Evolutionary conservation across 2,113 vertebrate genomes (phyloP).

Genomic region (Gopherus evgoodei): DNA sequence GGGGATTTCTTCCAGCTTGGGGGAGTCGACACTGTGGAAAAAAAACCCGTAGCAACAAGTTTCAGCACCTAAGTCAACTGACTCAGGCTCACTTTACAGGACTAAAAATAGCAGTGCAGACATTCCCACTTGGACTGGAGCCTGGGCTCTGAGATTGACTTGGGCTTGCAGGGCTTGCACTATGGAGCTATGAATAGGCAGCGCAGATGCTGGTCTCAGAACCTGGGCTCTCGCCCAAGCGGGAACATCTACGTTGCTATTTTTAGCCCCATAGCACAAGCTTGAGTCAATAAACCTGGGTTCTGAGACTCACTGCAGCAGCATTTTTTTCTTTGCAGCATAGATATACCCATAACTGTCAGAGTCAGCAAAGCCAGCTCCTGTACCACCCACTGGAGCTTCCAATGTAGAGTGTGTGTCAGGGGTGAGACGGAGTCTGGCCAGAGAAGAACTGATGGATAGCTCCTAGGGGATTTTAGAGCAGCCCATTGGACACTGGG

Average conservation of each 20-base stretch:
- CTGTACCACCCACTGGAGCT: neutral
- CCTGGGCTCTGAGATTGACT: no score
- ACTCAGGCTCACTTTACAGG: no score
- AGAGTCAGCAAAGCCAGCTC: neutral
- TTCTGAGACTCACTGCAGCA: neutral
- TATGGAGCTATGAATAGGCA: no score
- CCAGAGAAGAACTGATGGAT: neutral
- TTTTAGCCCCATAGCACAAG: neutral
- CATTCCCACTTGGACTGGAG: no score
- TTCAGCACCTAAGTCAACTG: no score
- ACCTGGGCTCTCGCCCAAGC: neutral
- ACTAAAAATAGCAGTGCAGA: no score
- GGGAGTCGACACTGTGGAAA: neutral
- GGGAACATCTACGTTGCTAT: neutral
- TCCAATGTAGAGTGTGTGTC: neutral
- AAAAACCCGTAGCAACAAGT: no score
- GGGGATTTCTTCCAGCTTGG: neutral
- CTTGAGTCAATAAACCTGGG: neutral
- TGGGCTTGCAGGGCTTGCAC: no score
- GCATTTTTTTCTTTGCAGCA: neutral
- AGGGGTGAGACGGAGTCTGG: neutral
- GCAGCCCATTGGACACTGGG: neutral
- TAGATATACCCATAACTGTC: neutral
- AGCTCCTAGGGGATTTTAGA: neutral
- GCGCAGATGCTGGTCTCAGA: neutral